These are phyloP conservation scores for Eupithecia centaureata DNA, from an alignment of 2,888 invertebrate species.

Conservation along the genomic window DNA sequence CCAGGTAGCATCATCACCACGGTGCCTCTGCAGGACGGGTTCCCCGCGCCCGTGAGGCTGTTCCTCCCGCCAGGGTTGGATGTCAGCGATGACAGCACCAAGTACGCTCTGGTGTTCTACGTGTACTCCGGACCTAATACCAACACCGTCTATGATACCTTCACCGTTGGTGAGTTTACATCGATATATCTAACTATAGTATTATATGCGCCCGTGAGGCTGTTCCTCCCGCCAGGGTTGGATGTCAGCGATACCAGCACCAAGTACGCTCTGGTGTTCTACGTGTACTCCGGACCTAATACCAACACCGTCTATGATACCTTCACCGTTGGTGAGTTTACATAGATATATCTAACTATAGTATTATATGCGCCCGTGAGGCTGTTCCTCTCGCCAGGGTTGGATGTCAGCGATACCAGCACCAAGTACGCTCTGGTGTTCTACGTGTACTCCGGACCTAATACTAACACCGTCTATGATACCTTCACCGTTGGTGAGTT, in stretches of 20 bases:
- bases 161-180: slow-evolving; percentile 76
- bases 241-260: slow-evolving; percentile 79
- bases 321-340: too few species aligned
- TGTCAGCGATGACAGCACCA: slow-evolving; percentile 75
- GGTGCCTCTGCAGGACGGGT: slow-evolving; percentile 84
- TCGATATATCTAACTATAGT: slow-evolving; percentile 39
- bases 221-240: too few species aligned
- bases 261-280: slow-evolving; percentile 88
- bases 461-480: slow-evolving; percentile 90
- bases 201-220: too few species aligned
- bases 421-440: slow-evolving; percentile 88
- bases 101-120: slow-evolving; percentile 88
- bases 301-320: slow-evolving; percentile 89
- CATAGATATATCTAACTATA: too few species aligned
- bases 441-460: slow-evolving; percentile 93
- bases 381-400: too few species aligned
- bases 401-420: slow-evolving; percentile 68
- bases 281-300: slow-evolving; percentile 94
- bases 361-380: too few species aligned
- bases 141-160: slow-evolving; percentile 88
- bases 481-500: slow-evolving; percentile 85
- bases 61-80: slow-evolving; percentile 87
- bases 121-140: slow-evolving; percentile 95
- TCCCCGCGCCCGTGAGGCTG: slow-evolving; percentile 85
- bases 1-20: slow-evolving; percentile 82